phyloP scores from a whole-genome alignment of 2,888 invertebrate genomes.

The Vannuccia rotundouncinata region DNA sequence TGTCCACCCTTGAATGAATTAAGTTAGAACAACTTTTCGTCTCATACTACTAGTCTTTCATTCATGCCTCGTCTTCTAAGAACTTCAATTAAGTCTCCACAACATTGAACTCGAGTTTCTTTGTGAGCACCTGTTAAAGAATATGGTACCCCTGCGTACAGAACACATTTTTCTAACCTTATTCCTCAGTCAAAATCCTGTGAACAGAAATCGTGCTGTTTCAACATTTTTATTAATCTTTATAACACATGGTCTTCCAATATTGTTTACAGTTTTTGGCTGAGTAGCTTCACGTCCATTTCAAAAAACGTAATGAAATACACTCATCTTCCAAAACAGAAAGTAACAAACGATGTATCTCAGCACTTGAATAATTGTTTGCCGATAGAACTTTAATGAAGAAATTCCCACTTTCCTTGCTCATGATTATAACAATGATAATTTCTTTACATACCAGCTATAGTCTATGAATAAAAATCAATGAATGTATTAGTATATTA shows the following conservation, averaged over 20 bases:
- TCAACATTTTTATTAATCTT: conserved; percentile 13
- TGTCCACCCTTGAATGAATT: background rate
- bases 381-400: too few relatives aligned
- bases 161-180: background rate
- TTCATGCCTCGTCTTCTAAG: background rate
- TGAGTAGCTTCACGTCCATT: conserved; percentile 26
- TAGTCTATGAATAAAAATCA: too few relatives aligned
- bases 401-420: too few relatives aligned
- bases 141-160: background rate
- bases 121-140: background rate
- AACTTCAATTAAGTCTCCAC: background rate
- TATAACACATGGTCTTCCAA: conserved; percentile 24
- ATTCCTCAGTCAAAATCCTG: conserved; percentile 22
- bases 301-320: too few relatives aligned
- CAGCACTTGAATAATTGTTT: too few relatives aligned
- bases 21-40: background rate
- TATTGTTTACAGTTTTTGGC: conserved; percentile 17
- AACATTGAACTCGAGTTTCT: background rate
- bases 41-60: background rate
- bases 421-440: too few relatives aligned
- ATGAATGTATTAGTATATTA: too few relatives aligned
- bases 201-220: conserved; percentile 12
- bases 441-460: too few relatives aligned
- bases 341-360: too few relatives aligned
- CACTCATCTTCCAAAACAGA: too few relatives aligned